These are phyloP conservation scores for Drosophila mimetica DNA, from an alignment of 2,888 invertebrate species.

Conservation along the genomic window DNA sequence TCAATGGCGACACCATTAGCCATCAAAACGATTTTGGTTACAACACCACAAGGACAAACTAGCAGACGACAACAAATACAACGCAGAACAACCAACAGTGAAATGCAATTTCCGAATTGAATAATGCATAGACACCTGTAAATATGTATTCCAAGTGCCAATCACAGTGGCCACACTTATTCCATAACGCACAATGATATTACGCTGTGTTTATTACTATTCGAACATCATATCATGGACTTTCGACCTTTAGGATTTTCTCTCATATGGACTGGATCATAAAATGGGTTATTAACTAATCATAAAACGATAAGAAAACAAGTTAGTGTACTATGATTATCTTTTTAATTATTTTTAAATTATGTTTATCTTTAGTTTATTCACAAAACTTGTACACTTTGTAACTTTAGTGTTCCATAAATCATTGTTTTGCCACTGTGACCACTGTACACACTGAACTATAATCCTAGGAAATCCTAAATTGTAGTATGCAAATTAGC, in stretches of 20 bases:
- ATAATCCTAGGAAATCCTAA: slow-evolving; percentile 17
- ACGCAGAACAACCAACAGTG: slow-evolving; percentile 7
- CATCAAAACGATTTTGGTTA: slow-evolving; percentile 63
- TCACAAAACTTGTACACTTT: background rate
- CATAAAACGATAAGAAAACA: background rate
- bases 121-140: slow-evolving; percentile 51
- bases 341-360: background rate
- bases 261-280: background rate
- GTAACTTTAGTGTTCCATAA: background rate
- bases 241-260: background rate
- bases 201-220: background rate
- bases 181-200: slow-evolving; percentile 18
- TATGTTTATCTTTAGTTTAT: too few relatives aligned
- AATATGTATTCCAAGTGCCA: slow-evolving; percentile 8
- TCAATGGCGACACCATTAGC: slow-evolving; percentile 33
- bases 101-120: slow-evolving; percentile 50
- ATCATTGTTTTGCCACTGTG: background rate
- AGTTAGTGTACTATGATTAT: background rate
- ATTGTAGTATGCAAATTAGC: slow-evolving; percentile 61
- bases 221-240: background rate
- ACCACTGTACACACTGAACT: slow-evolving; percentile 15
- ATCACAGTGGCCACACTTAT: slow-evolving; percentile 20
- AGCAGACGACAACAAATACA: slow-evolving; percentile 32
- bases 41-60: slow-evolving; percentile 52
- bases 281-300: background rate